Conservation (phyloP, 1,140 invertebrate genomes). For the Drosophila nigromelanica region DNA sequence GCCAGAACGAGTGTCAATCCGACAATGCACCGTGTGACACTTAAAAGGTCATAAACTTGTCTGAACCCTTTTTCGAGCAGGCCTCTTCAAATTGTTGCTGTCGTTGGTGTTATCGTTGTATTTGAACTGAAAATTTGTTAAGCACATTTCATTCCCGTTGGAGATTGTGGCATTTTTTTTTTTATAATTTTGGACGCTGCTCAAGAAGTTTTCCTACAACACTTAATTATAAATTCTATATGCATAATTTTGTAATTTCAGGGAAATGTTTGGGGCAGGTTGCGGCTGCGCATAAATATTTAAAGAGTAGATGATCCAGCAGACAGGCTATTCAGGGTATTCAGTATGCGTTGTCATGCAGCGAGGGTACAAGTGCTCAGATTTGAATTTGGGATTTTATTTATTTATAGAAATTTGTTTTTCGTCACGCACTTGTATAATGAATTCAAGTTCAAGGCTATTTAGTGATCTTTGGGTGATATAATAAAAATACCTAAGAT, state of each 20-base stretch:
- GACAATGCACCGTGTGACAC: conserved; percentile 64
- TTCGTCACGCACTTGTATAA: conserved; percentile 31
- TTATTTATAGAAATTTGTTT: conserved; percentile 16
- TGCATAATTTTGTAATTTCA: conserved; percentile 70
- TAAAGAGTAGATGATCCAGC: conserved; percentile 23
- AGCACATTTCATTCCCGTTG: conserved; percentile 64
- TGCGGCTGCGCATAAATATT: conserved; percentile 65
- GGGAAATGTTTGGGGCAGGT: conserved; percentile 74
- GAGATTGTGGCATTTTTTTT: conserved; percentile 7
- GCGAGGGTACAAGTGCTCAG: conserved; percentile 37
- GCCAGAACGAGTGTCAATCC: conserved; percentile 49
- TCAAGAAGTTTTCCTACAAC: conserved; percentile 38
- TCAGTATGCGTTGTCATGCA: conserved; percentile 65
- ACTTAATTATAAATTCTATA: conserved; percentile 69
- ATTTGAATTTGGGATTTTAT: neutral
- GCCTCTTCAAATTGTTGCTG: conserved; percentile 8
- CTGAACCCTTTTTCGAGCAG: conserved; percentile 39
- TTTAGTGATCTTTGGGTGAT: neutral
- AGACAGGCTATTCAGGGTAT: conserved; percentile 1
- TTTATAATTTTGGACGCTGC: neutral
- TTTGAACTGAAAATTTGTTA: conserved; percentile 58
- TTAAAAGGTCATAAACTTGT: conserved; percentile 69
- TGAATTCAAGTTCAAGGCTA: conserved; percentile 18
- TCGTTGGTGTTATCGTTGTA: neutral
- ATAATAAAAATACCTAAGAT: no score